Conservation (phyloP, 2,797 vertebrate genomes). For the Pterois miles region DNA sequence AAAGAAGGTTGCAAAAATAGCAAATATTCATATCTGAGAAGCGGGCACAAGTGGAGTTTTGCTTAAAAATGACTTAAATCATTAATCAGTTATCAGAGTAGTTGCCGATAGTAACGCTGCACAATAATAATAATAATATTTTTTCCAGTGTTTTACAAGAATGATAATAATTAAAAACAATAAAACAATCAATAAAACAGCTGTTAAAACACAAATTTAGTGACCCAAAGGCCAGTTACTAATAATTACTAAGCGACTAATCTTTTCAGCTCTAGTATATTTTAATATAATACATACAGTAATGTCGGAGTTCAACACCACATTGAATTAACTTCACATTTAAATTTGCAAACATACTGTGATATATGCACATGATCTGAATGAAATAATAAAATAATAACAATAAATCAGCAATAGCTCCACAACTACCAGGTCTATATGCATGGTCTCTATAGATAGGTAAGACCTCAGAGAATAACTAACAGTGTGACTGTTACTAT, state of each 20-base stretch:
- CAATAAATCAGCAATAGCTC: too few species aligned
- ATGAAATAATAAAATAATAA: too few species aligned
- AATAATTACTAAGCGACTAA: neutral
- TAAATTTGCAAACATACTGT: neutral
- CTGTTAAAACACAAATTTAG: too few species aligned
- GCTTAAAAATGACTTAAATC: neutral
- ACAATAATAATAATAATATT: too few species aligned
- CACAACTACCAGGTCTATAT: too few species aligned
- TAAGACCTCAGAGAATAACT: too few species aligned
- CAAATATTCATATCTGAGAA: neutral
- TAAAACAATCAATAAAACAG: too few species aligned
- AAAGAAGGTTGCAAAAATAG: neutral
- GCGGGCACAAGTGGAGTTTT: neutral
- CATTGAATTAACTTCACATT: neutral
- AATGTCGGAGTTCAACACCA: neutral
- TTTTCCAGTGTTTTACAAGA: too few species aligned
- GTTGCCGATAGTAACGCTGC: neutral
- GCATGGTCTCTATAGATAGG: too few species aligned
- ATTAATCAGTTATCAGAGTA: neutral
- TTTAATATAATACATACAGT: neutral
- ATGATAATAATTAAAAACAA: too few species aligned
- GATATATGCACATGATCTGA: neutral
- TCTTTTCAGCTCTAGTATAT: neutral
- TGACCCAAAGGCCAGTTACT: neutral
- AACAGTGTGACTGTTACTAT: rapidly evolving